phyloP scores from a whole-genome alignment of 2,888 invertebrate species.

The Luperina testacea region DNA sequence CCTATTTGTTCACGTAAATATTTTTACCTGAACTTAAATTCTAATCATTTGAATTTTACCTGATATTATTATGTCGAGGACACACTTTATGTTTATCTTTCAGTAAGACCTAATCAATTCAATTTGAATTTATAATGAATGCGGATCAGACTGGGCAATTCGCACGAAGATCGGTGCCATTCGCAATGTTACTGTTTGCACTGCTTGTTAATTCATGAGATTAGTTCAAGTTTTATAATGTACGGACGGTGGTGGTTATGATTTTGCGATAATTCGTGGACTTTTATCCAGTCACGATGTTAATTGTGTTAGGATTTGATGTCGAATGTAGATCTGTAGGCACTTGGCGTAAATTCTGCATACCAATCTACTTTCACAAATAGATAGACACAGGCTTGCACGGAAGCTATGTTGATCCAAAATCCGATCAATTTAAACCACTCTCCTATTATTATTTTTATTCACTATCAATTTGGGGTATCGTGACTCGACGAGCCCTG shows the following conservation, averaged over 20 bases:
- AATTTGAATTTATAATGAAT: conserved; percentile 58
- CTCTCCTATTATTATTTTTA: not conserved
- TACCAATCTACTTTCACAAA: not conserved
- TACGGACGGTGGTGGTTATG: not conserved
- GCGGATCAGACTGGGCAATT: conserved; percentile 29
- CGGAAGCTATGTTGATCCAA: not conserved
- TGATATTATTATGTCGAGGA: not conserved
- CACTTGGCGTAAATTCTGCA: not conserved
- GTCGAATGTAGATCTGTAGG: not conserved
- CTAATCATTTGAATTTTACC: not conserved
- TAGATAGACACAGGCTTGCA: not conserved
- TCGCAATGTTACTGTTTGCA: conserved; percentile 18
- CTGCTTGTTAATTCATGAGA: conserved; percentile 25
- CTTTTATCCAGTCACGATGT: not conserved
- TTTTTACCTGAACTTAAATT: not conserved
- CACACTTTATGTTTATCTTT: not conserved
- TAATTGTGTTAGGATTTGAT: not conserved
- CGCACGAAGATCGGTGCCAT: conserved; percentile 8
- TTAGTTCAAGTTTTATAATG: conserved; percentile 19
- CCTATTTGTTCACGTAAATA: not conserved
- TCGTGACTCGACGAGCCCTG: not conserved
- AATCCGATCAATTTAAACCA: not conserved
- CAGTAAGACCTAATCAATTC: conserved; percentile 11
- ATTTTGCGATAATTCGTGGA: not conserved
- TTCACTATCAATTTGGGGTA: not conserved